Evolutionary conservation across 2,888 invertebrate species (phyloP).

Genomic region (Pristionchus maxplancki): DNA sequence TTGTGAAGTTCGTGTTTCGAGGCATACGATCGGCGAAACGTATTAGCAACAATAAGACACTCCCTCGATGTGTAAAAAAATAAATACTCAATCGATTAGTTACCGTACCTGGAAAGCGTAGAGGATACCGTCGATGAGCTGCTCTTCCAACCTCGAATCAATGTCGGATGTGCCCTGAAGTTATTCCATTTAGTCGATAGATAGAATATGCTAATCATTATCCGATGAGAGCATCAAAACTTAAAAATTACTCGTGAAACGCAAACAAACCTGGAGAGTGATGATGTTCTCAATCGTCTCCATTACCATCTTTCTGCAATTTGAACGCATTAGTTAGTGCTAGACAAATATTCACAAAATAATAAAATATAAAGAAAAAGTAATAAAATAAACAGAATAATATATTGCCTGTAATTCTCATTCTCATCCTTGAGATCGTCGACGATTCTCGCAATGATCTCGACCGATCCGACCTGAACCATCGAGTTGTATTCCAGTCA

Average conservation of each 20-base stretch:
- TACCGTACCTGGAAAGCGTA: conserved; percentile 87
- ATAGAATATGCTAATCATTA: conserved; percentile 83
- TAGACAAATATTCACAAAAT: neutral
- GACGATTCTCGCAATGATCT: conserved; percentile 96
- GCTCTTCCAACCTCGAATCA: conserved; percentile 97
- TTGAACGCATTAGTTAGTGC: neutral
- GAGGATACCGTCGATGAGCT: conserved; percentile 97
- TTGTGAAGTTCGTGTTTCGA: neutral
- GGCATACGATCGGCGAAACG: neutral
- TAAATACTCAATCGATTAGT: neutral
- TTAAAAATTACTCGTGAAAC: neutral
- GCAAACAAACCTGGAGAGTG: conserved; percentile 58
- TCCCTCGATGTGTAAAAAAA: neutral
- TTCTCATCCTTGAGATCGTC: conserved; percentile 99
- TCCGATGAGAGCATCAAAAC: neutral
- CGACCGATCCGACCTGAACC: conserved; percentile 91
- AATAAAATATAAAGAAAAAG: neutral
- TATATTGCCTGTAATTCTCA: conserved; percentile 90
- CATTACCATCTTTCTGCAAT: conserved; percentile 94
- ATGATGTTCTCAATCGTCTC: conserved; percentile 90
- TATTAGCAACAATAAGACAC: too few relatives aligned
- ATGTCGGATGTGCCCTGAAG: conserved; percentile 92
- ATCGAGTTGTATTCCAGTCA: neutral
- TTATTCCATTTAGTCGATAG: too few relatives aligned
- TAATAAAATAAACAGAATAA: neutral